Evolutionary conservation across 1,140 invertebrate species (phyloP), one percentile per base, ranked within the genome.

Genomic region (Zeugodacus cucurbitae): DNA sequence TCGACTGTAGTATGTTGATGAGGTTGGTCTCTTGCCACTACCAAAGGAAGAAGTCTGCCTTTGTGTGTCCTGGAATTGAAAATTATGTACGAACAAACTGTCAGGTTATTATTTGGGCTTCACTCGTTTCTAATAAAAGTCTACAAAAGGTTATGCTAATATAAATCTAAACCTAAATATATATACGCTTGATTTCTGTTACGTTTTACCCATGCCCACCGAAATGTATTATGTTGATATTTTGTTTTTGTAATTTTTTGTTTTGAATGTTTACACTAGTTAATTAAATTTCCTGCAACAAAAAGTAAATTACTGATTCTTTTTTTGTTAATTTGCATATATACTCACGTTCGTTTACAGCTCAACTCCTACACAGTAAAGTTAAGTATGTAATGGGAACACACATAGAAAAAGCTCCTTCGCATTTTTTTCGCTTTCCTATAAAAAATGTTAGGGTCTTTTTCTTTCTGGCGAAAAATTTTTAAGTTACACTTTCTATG

Each of bases 381-480:
- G 85, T 86, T 86, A 86, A 86, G 74, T 48, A 44, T 82, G 74
- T 82, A 82, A 82, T 82, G 54, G 57, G 29, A 86, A 59, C 85
- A 86, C 54, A 86, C 54, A 86, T 86, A 86, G 74, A 82, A 48
- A 86, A 86, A 86, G 48, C 85, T 57, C 85, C 85, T 86, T 86
- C 85, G 85, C 6, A 37, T 86, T 86, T 86, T 58, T 58, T 26
- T 86, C 29, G 32, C n/a, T 34, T 59, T 86, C 29, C 85, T 34
- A 34, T 22, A 86, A 86, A 86, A 86, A 58, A 59, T 86, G 48
- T 86, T 86, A 86, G 48, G 85, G 85, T 59, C 20, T 86, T 86
- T 58, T 57, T 57, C 85, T 86, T 59, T 86, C 57, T 34, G 57
- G 57, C 29, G 48, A 17, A 58, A 82, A 82, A 82, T 82, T 82